A percentile compares a stretch with the other conserved stretches of the same genome.
phyloP scores from a whole-genome alignment of 2,113 vertebrate genomes.

The Macaca mulatta region DNA sequence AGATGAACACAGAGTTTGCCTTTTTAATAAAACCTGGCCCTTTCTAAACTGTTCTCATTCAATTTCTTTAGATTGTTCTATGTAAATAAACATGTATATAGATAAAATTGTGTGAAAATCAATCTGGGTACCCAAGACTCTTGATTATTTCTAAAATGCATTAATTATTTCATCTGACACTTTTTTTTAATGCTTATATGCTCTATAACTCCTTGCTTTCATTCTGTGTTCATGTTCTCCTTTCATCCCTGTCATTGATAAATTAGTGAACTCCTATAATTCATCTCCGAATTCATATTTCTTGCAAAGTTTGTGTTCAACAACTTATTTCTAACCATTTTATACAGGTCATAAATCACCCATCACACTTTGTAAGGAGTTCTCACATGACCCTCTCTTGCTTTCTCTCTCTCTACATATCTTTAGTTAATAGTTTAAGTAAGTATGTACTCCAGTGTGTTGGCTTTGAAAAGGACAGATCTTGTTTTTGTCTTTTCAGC shows the following conservation, averaged over 20 bases:
- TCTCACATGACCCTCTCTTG: not conserved
- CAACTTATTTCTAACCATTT: not conserved
- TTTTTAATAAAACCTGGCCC: not conserved
- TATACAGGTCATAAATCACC: not conserved
- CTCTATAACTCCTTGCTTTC: not conserved
- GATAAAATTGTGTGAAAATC: not conserved
- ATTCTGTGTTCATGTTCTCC: not conserved
- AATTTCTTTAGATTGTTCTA: not conserved
- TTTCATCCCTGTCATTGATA: not conserved
- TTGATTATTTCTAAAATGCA: not conserved
- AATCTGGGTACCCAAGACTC: not conserved
- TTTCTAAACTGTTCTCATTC: not conserved
- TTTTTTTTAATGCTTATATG: not conserved
- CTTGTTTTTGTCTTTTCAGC: not conserved
- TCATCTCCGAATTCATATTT: not conserved
- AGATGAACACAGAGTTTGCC: not conserved
- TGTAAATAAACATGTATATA: not conserved
- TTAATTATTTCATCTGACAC: not conserved
- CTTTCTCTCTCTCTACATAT: not conserved
- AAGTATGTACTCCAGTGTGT: not conserved
- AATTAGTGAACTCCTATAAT: not conserved
- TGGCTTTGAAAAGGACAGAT: not conserved
- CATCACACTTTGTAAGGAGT: not conserved
- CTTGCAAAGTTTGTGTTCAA: not conserved
- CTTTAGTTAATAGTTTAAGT: not conserved